phyloP scores from a whole-genome alignment of 2,113 vertebrate species.

The Prinia subflava region DNA sequence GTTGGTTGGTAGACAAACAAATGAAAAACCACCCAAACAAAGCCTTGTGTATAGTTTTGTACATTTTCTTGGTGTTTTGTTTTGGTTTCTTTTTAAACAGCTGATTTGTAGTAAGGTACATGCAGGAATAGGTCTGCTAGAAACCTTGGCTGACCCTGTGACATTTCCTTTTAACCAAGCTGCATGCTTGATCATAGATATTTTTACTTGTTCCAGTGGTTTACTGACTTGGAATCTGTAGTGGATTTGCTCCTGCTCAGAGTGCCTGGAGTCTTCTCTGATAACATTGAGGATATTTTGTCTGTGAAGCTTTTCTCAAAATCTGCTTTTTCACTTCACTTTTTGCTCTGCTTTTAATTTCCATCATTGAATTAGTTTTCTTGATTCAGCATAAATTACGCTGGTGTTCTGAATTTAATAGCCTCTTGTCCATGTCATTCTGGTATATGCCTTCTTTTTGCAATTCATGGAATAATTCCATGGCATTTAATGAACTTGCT shows the following conservation, averaged over 20 bases:
- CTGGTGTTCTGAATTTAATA: conserved; percentile 24
- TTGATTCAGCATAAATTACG: conserved; percentile 16
- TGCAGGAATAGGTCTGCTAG: neutral
- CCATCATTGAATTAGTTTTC: conserved; percentile 14
- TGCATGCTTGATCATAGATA: neutral
- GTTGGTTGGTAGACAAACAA: neutral
- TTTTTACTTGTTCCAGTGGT: neutral
- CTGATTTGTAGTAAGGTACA: neutral
- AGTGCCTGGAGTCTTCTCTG: neutral
- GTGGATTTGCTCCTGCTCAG: neutral
- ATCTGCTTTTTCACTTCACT: neutral
- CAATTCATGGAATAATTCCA: neutral
- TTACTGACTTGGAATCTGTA: neutral
- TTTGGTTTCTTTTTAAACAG: neutral
- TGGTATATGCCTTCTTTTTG: neutral
- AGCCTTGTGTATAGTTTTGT: neutral
- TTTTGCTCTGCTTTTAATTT: neutral
- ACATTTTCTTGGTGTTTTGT: neutral
- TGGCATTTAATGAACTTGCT: neutral
- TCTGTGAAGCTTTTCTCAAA: neutral
- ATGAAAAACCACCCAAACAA: neutral
- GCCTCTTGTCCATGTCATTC: neutral
- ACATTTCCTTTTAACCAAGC: neutral
- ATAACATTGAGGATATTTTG: neutral
- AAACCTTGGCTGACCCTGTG: neutral